Conservation (phyloP, 1,140 invertebrate genomes). For the Campoletis sonorensis region DNA sequence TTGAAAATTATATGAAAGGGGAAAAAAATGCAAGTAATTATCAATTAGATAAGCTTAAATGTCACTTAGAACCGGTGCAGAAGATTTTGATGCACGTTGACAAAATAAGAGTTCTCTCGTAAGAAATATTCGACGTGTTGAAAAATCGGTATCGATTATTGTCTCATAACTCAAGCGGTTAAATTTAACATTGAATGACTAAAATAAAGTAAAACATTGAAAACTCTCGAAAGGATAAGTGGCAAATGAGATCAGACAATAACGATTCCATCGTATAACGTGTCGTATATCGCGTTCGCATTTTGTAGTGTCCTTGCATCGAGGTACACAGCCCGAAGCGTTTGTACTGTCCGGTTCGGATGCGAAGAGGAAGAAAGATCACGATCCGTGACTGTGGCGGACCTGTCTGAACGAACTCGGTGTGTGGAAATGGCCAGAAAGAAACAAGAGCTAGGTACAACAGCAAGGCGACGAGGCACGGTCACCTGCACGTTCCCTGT, state of each 20-base stretch:
- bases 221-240: not conserved
- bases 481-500: constrained; percentile 20
- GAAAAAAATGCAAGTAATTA: no score
- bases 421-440: not conserved
- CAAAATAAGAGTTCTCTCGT: no score
- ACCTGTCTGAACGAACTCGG: constrained; percentile 29
- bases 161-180: no score
- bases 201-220: not conserved
- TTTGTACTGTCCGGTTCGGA: constrained; percentile 25
- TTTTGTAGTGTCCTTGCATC: not conserved
- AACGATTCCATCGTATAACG: not conserved
- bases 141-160: no score
- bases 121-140: no score
- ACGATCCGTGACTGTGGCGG: constrained; percentile 16
- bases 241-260: not conserved
- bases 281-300: not conserved
- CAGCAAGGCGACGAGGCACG: not conserved
- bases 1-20: no score
- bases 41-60: no score
- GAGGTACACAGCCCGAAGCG: not conserved
- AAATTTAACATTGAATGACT: no score
- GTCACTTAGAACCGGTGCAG: no score
- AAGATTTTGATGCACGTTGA: no score
- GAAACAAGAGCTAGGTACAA: constrained; percentile 8
- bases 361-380: constrained; percentile 63